Percentiles rank a stretch among this genome's conserved stretches.
Conservation (phyloP, 2,888 invertebrate genomes). For the Micropterix aruncella region DNA sequence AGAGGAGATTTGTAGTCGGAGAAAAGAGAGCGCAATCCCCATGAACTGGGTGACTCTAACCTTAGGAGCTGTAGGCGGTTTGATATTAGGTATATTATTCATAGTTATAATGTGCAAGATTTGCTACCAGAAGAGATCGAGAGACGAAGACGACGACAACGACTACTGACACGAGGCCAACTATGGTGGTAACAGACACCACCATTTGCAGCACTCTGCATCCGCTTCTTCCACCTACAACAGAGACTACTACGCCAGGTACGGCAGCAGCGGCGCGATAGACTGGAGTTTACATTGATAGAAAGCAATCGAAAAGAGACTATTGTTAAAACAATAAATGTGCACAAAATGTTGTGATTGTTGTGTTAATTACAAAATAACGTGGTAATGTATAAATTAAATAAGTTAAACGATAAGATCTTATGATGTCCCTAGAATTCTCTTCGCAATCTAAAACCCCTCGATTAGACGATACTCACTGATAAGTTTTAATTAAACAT, state of each 20-base stretch:
- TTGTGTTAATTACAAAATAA: background rate
- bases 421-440: too few relatives aligned
- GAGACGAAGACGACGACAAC: constrained; percentile 45
- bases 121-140: constrained; percentile 43
- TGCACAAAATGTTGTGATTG: background rate
- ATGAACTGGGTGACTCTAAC: constrained; percentile 49
- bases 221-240: constrained; percentile 11
- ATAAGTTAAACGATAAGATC: too few relatives aligned
- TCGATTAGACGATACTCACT: too few relatives aligned
- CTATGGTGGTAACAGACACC: constrained; percentile 34
- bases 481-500: too few relatives aligned
- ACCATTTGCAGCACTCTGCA: constrained; percentile 21
- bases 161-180: constrained; percentile 46
- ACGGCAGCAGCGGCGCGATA: constrained; percentile 28
- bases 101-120: constrained; percentile 44
- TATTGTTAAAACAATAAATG: background rate
- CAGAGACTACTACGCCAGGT: constrained; percentile 13
- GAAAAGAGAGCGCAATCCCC: constrained; percentile 29
- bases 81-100: constrained; percentile 39
- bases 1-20: constrained; percentile 50
- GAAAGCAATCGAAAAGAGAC: background rate
- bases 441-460: too few relatives aligned
- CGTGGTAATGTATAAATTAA: too few relatives aligned
- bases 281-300: constrained; percentile 40
- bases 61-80: constrained; percentile 44